These are phyloP conservation scores for Camponotus pennsylvanicus DNA, from an alignment of 1,140 invertebrate species.

Conservation along the genomic window DNA sequence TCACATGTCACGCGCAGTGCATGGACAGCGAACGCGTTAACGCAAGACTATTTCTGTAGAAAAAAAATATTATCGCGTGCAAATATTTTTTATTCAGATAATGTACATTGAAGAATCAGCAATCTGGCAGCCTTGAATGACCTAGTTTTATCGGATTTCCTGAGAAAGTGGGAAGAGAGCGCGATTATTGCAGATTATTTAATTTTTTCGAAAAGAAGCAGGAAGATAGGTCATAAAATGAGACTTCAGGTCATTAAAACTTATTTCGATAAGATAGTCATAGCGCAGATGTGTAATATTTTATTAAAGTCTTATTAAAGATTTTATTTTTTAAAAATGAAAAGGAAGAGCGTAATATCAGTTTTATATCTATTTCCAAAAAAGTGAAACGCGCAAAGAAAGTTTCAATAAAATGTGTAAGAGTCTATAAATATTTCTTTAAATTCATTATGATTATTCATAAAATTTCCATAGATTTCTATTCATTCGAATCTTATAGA, in stretches of 20 bases:
- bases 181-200: conserved; percentile 45
- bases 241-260: conserved; percentile 6
- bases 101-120: background rate
- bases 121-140: conserved; percentile 15
- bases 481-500: background rate
- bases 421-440: no score
- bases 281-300: background rate
- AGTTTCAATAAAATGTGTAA: background rate
- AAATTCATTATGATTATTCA: background rate
- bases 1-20: background rate
- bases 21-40: background rate
- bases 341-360: background rate
- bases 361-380: background rate
- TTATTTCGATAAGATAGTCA: conserved; percentile 11
- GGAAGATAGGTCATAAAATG: background rate
- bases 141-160: conserved; percentile 44
- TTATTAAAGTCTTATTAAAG: background rate
- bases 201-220: conserved; percentile 31
- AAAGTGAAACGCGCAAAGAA: background rate
- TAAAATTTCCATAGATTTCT: background rate
- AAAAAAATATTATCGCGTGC: conserved; percentile 37
- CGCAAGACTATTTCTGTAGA: conserved; percentile 13
- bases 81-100: conserved; percentile 28
- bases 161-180: background rate
- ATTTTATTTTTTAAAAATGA: background rate